Percentiles rank a stretch among this genome's conserved stretches.
phyloP scores from a whole-genome alignment of 2,888 invertebrate genomes.

The Drosophila mulleri region DNA sequence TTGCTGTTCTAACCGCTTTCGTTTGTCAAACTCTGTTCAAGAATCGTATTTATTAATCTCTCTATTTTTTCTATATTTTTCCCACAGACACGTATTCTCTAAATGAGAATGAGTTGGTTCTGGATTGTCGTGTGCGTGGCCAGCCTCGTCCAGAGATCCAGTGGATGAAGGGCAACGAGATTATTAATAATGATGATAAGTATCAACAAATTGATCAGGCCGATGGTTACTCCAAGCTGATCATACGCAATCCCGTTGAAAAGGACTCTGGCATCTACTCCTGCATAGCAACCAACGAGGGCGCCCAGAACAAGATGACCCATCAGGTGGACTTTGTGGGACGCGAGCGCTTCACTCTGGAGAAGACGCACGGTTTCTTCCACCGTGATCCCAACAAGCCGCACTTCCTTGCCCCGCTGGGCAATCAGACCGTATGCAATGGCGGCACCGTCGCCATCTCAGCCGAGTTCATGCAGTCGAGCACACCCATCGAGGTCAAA shows the following conservation, averaged over 20 bases:
- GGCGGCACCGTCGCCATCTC: slow-evolving; percentile 94
- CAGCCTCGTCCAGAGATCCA: slow-evolving; percentile 90
- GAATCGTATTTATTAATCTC: slow-evolving; percentile 9
- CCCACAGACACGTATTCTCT: slow-evolving; percentile 89
- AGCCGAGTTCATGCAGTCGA: slow-evolving; percentile 89
- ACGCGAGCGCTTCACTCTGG: slow-evolving; percentile 84
- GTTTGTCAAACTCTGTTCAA: slow-evolving; percentile 8
- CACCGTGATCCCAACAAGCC: slow-evolving; percentile 87
- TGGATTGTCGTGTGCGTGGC: slow-evolving; percentile 92
- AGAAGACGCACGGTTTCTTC: slow-evolving; percentile 85
- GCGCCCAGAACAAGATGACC: slow-evolving; percentile 90
- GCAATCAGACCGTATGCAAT: slow-evolving; percentile 90
- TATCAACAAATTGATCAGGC: slow-evolving; percentile 89
- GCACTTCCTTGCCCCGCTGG: slow-evolving; percentile 89
- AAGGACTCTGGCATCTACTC: slow-evolving; percentile 91
- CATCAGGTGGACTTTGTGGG: slow-evolving; percentile 89
- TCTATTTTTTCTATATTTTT: background rate
- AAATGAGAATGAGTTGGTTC: slow-evolving; percentile 89
- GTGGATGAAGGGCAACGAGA: slow-evolving; percentile 91
- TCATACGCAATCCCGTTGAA: slow-evolving; percentile 88
- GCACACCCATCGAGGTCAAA: slow-evolving; percentile 89
- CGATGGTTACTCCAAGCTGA: slow-evolving; percentile 90
- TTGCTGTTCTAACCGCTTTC: slow-evolving; percentile 58
- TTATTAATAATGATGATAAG: slow-evolving; percentile 86
- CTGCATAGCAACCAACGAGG: slow-evolving; percentile 90